A percentile compares a stretch with the other conserved stretches of the same genome.
Conservation (phyloP, 2,888 invertebrate genomes). For the Luperina testacea region DNA sequence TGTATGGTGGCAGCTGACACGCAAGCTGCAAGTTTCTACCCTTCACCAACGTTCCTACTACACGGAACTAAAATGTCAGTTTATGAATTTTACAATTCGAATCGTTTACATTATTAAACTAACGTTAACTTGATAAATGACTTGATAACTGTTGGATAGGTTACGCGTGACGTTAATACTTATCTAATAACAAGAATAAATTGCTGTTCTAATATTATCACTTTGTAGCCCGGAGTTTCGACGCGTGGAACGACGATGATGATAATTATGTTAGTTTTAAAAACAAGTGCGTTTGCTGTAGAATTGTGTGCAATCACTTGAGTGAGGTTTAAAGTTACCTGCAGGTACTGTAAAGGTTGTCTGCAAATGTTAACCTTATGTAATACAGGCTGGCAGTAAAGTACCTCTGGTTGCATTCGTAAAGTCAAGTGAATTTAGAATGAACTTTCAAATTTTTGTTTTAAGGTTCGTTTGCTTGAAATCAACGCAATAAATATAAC, state of each 20-base stretch:
- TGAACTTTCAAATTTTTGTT: background rate
- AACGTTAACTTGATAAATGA: background rate
- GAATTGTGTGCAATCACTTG: background rate
- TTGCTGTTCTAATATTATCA: background rate
- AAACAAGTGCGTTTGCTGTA: too few species aligned
- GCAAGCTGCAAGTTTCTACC: slow-evolving; percentile 1
- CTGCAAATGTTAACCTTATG: too few species aligned
- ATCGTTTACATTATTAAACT: background rate
- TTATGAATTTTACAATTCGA: slow-evolving; percentile 16
- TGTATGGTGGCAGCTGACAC: too few species aligned
- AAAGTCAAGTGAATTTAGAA: background rate
- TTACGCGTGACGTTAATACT: background rate
- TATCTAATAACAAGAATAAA: background rate
- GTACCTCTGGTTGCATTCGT: background rate
- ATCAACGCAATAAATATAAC: background rate
- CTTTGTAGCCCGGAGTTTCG: background rate
- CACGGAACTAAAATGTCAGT: background rate
- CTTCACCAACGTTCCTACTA: background rate
- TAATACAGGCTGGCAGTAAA: background rate
- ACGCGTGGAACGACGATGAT: background rate
- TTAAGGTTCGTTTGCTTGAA: background rate
- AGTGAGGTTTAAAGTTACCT: background rate
- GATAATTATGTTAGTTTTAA: background rate
- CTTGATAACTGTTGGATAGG: background rate
- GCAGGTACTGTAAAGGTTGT: too few species aligned